phyloP scores from a whole-genome alignment of 2,797 vertebrate genomes.

The Knipowitschia caucasica region DNA sequence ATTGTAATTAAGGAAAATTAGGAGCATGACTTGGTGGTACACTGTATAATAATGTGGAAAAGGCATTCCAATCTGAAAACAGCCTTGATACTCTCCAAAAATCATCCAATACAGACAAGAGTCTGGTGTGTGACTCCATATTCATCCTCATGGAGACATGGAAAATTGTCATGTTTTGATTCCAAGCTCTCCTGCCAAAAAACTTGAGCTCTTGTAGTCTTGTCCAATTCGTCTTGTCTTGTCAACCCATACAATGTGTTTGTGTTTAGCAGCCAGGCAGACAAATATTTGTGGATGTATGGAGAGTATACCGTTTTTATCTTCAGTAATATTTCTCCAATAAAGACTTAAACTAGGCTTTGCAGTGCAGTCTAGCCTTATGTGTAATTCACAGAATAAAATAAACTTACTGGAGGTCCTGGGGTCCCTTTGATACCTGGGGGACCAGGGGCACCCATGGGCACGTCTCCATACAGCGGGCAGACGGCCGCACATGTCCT shows the following conservation, averaged over 20 bases:
- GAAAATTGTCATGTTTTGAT: slow-evolving; percentile 78
- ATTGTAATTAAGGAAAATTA: slow-evolving; percentile 55
- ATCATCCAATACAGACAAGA: slow-evolving; percentile 66
- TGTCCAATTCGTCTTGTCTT: too few species aligned
- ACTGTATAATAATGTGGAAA: slow-evolving; percentile 67
- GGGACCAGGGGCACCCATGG: slow-evolving; percentile 71
- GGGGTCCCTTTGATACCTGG: slow-evolving; percentile 68
- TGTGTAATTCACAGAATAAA: slow-evolving; percentile 11
- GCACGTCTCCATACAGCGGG: slow-evolving; percentile 76
- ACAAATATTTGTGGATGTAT: slow-evolving; percentile 48
- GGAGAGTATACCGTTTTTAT: slow-evolving; percentile 25
- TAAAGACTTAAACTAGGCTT: slow-evolving; percentile 20
- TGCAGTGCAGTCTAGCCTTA: slow-evolving; percentile 2
- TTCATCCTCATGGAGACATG: slow-evolving; percentile 75
- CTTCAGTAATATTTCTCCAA: slow-evolving; percentile 18
- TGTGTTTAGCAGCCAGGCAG: slow-evolving; percentile 52
- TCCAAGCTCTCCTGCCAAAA: slow-evolving; percentile 74
- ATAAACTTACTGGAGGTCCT: slow-evolving; percentile 69
- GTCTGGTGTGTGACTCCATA: slow-evolving; percentile 71
- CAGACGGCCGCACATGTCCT: slow-evolving; percentile 77
- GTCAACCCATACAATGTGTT: slow-evolving; percentile 56
- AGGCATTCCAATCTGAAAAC: slow-evolving; percentile 61
- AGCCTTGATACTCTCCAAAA: slow-evolving; percentile 63
- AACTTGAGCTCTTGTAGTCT: slow-evolving; percentile 53
- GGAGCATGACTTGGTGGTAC: slow-evolving; percentile 55